Evolutionary conservation across 2,888 invertebrate genomes (phyloP), one percentile per base, ranked within the genome.

Genomic region (Lycophotia porphyrea): DNA sequence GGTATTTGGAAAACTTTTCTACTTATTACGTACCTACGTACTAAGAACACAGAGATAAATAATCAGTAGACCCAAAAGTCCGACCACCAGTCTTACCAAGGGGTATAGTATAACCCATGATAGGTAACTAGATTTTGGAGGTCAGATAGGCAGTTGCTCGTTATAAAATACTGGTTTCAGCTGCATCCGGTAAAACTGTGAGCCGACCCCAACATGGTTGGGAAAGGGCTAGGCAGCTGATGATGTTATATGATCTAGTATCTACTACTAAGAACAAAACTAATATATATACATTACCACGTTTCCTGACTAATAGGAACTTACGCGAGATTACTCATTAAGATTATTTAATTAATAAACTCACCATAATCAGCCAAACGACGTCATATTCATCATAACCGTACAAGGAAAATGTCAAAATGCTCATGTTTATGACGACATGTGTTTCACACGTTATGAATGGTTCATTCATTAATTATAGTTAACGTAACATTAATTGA

Each of bases 361-460:
- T 44, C 36, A 60, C 34, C 3, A 34, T 60, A 39, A 63, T 63
- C 18, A 24, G 9, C 52, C 24, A 31, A 18, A 21, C n/a, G 15
- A 47, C 18, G 47, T n/a, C 34, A 52, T 34, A 34, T n/a, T 61
- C 21, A 39, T 27, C 44, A 55, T 36, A 36, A 21, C 11, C 36
- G 8, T 68, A 49, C 60, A 60, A 49, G 69, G 78, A 76, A 67
- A 31, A 49, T 9, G 18, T 34, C 27, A 36, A 27, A 9, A 0
- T 8, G 7, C 0, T 31, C 9, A 18, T 13, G 42, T 24, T 2
- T 5, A 5, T n/a, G 47, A 60, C 39, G 31, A 47, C 58, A 77
- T 15, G 13, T 60, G 76, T 60, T 68, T 24, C 21, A 27, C 78
- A 78, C 49, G 34, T 49, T 49, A 18, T 49, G 39, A 27, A n/a